Evolutionary conservation across 2,888 invertebrate species (phyloP), one percentile per base, ranked within the genome.

Genomic region (Fissipunctia ypsillon): DNA sequence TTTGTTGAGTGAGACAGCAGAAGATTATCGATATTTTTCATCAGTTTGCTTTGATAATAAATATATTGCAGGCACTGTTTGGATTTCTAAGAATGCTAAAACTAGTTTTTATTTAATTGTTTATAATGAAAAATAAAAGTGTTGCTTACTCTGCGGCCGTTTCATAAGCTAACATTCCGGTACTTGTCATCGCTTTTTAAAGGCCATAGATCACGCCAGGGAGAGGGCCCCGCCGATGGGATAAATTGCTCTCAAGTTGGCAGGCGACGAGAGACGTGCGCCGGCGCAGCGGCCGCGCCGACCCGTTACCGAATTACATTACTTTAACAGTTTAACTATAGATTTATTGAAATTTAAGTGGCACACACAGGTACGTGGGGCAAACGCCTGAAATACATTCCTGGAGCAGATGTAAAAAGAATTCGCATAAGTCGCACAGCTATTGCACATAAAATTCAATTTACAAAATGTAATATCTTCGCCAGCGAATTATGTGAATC

Each of bases 401-500:
- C 59, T 71, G 43, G 52, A 69, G 45, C 41, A 60, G 19, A 72
- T 64, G 28, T 68, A 31, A 80, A 80, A 86, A 87, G 91, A 91
- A 93, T 92, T 94, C 93, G 93, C 93, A 92, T 91, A 93, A 92
- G 85, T 92, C 93, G 94, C 94, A 91, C 76, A 91, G 93, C 93
- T 88, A 86, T 87, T 69, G 73, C 84, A 81, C 77, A 84, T 84
- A 80, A 84, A 84, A 86, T 81, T 85, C 61, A 88, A 83, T 82
- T 84, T 77, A 84, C 73, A 80, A 88, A 76, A 81, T 79, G 80
- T 78, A 76, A 85, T 83, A 86, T 81, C 71, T 89, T 93, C 94
- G 93, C 94, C 88, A 93, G 94, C 94, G 92, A 93, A 88, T 91
- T 93, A 94, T 93, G 93, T 95, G 95, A 95, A 95, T 95, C 95